phyloP scores from a whole-genome alignment of 1,140 invertebrate genomes.

The Drosophila bipectinata region DNA sequence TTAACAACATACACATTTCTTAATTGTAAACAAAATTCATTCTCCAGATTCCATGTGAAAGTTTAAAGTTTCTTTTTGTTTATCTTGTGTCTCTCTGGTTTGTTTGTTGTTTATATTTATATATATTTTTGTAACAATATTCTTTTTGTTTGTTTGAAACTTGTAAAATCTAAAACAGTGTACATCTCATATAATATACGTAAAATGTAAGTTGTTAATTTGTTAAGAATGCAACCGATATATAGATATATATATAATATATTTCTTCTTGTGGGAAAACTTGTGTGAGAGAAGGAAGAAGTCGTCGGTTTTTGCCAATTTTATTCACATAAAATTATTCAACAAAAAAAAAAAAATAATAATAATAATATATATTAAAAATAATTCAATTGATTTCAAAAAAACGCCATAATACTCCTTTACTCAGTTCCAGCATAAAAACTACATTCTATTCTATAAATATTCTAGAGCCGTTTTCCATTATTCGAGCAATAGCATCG shows the following conservation, averaged over 20 bases:
- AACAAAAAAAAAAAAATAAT: constrained; percentile 1
- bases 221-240: neutral
- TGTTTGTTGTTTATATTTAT: neutral
- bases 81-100: constrained; percentile 5
- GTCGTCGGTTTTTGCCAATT: neutral
- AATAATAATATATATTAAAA: neutral
- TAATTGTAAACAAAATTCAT: constrained; percentile 16
- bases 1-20: constrained; percentile 40
- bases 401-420: constrained; percentile 84
- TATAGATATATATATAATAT: neutral
- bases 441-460: constrained; percentile 84
- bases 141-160: neutral
- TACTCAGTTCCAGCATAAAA: constrained; percentile 84
- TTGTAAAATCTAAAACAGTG: constrained; percentile 3
- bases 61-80: constrained; percentile 8
- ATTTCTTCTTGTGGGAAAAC: constrained; percentile 1
- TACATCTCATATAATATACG: neutral
- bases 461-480: constrained; percentile 78
- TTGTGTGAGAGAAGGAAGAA: constrained; percentile 2
- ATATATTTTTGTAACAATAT: neutral
- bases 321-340: neutral
- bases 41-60: constrained; percentile 10
- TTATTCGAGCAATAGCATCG: constrained; percentile 57
- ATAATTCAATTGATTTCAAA: constrained; percentile 47
- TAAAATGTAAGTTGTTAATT: neutral